Percentiles rank a stretch among this genome's conserved stretches.
phyloP scores from a whole-genome alignment of 2,888 invertebrate species.

The Cacoxenus indagator region DNA sequence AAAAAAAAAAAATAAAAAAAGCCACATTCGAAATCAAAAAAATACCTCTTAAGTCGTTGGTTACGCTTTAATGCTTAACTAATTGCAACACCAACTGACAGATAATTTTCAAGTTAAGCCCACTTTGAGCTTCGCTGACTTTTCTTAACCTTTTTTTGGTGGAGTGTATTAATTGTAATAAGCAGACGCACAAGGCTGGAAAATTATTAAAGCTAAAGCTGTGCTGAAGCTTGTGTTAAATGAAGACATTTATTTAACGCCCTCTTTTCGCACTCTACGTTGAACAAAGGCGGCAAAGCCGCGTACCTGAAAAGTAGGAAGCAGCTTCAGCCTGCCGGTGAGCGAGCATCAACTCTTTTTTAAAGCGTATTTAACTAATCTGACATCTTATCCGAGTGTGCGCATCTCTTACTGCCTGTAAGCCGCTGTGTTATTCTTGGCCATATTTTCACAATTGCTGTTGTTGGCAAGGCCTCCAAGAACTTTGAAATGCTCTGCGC shows the following conservation, averaged over 20 bases:
- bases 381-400: conserved; percentile 57
- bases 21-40: too few species aligned
- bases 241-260: conserved; percentile 17
- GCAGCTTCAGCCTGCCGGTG: neutral
- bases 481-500: neutral
- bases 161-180: neutral
- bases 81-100: conserved; percentile 6
- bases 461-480: neutral
- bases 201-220: neutral
- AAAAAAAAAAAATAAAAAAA: too few species aligned
- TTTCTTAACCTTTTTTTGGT: neutral
- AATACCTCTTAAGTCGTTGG: too few species aligned
- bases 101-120: conserved; percentile 16
- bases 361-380: conserved; percentile 62
- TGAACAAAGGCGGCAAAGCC: neutral
- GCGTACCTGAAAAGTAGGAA: neutral
- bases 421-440: neutral
- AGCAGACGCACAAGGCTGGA: neutral
- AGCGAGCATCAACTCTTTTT: conserved; percentile 43
- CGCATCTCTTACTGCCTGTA: conserved; percentile 23
- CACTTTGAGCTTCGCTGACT: neutral
- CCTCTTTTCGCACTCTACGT: conserved; percentile 6
- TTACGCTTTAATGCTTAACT: too few species aligned
- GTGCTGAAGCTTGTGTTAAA: conserved; percentile 1
- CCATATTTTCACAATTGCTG: neutral